Base-by-base conservation (phyloP, 2,113 vertebrate genomes). In the Amphiprion percula region DNA sequence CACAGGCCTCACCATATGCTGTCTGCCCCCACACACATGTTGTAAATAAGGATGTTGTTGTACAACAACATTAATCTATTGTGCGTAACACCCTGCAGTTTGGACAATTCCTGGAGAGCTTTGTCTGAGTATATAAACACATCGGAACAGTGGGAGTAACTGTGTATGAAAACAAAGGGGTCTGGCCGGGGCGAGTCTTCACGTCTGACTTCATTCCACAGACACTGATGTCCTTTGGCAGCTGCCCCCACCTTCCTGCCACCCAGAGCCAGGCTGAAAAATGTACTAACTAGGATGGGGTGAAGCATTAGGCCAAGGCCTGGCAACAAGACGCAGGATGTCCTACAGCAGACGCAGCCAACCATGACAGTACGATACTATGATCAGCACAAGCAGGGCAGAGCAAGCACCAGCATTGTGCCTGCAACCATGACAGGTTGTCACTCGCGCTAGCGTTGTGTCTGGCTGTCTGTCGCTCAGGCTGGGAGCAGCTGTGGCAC, bases 211-310 rank as follows among this genome's bases (percentile, higher is more conserved):
- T 92, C 71, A 86, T 83, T 84, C 58, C 41, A 55, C 60, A 72
- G 85, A 91, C 63, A 44, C 39, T 86, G 77, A 92, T 85, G 77
- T 77, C 1, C 53, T 66, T 80, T 91, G 84, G 86, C 87, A 93
- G 85, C 62, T 72, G 55, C 71, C 58, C 76, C 80, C 69, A 23
- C 37, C 56, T 66, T 80, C 23, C 73, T 46, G 39, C 56, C 59
- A 68, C 64, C 54, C 81, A 14, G 15, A 61, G 41, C 82, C 67
- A 66, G 19, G 24, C 67, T 74, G 54, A 83, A 80, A 87, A 6
- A 73, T 77, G 19, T 52, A 82, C 71, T 73, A 77, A 67, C 68
- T 49, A 24, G 74, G 28, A 78, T 58, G 39, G 74, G 84, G 70
- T 46, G 64, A 61, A 71, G 70, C 46, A 50, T 10, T 44, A 85